Conservation (phyloP, 2,888 invertebrate species). For the Lottia gigantea region DNA sequence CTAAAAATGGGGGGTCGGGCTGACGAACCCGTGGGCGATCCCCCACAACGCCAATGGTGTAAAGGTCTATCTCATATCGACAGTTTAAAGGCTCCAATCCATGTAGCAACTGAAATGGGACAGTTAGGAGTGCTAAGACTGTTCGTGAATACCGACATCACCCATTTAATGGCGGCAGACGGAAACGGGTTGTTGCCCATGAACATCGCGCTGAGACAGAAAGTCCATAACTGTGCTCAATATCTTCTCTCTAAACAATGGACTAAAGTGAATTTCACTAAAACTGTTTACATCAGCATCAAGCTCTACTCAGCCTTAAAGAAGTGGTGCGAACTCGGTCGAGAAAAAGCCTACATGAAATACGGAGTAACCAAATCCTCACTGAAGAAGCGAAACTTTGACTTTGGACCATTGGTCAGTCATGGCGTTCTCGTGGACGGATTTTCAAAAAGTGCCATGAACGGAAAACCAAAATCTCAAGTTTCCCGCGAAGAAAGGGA, state of each 20-base stretch:
- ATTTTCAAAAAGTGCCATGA: conserved; percentile 56
- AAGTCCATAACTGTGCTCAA: conserved; percentile 62
- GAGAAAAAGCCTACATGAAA: conserved; percentile 55
- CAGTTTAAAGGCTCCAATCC: conserved; percentile 58
- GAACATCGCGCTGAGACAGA: conserved; percentile 61
- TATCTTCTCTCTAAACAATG: conserved; percentile 67
- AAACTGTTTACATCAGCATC: conserved; percentile 44
- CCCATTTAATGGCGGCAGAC: conserved; percentile 61
- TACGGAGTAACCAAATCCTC: conserved; percentile 60
- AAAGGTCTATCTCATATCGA: conserved; percentile 56
- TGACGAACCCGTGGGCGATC: conserved; percentile 64
- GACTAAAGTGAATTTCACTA: conserved; percentile 61
- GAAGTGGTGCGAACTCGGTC: conserved; percentile 62
- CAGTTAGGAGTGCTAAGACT: conserved; percentile 62
- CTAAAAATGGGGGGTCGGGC: conserved; percentile 56
- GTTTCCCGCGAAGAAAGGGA: conserved; percentile 22
- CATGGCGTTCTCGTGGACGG: conserved; percentile 61
- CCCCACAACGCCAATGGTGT: conserved; percentile 64
- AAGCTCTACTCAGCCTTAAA: conserved; percentile 59
- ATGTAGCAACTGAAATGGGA: conserved; percentile 62
- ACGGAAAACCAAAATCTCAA: conserved; percentile 45
- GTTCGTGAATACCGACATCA: conserved; percentile 63
- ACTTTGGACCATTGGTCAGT: conserved; percentile 53
- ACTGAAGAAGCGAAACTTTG: conserved; percentile 43
- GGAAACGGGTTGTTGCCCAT: conserved; percentile 62